Conservation (phyloP, 2,113 vertebrate species). For the Corydoras sp. region DNA sequence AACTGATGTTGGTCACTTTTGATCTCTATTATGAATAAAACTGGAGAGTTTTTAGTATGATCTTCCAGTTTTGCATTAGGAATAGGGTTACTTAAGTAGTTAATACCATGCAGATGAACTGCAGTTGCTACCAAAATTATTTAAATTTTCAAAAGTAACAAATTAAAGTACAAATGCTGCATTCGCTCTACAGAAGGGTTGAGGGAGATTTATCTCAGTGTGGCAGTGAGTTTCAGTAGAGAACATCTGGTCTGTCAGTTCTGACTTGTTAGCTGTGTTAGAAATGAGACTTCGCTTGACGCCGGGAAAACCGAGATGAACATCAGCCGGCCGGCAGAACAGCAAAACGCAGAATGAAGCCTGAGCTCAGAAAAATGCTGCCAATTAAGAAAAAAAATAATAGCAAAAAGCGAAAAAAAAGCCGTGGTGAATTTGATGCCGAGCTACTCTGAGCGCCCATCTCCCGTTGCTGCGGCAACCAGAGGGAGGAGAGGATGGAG, state of each 20-base stretch:
- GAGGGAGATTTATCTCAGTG: neutral
- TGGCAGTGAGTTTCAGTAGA: neutral
- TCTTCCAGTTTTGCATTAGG: too few species aligned
- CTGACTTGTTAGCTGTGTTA: neutral
- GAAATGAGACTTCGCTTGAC: neutral
- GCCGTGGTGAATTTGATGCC: conserved; percentile 57
- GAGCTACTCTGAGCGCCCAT: conserved; percentile 83
- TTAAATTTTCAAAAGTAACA: too few species aligned
- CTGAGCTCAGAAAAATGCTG: conserved; percentile 77
- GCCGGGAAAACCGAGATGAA: neutral
- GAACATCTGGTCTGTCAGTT: conserved; percentile 12
- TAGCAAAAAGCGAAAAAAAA: conserved; percentile 49
- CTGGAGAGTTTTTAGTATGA: too few species aligned
- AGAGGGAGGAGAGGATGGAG: conserved; percentile 45
- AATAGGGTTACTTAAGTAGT: too few species aligned
- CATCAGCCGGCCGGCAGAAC: conserved; percentile 6
- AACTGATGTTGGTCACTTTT: too few species aligned
- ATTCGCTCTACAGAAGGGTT: neutral
- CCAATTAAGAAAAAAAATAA: conserved; percentile 84
- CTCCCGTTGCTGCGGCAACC: conserved; percentile 98
- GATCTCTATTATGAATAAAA: too few species aligned
- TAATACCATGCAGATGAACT: too few species aligned
- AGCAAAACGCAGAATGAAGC: conserved; percentile 38
- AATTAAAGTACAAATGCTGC: too few species aligned
- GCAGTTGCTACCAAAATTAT: too few species aligned